A percentile compares a stretch with the other conserved stretches of the same genome.
Evolutionary conservation across 2,888 invertebrate species (phyloP).

Genomic region (Stenodera caucasica): DNA sequence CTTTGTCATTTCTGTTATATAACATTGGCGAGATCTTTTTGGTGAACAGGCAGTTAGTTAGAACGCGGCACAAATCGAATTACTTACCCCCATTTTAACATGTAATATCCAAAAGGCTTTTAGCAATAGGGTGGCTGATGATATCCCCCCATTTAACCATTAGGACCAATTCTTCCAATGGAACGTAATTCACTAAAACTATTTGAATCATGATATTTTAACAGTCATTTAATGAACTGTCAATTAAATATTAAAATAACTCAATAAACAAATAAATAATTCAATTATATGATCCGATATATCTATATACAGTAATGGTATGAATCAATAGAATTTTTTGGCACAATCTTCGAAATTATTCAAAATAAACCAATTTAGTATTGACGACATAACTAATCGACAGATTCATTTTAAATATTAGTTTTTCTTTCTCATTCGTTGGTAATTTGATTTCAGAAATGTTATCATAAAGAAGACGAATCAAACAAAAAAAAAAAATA

Average conservation of each 20-base stretch:
- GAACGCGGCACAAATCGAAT: constrained; percentile 54
- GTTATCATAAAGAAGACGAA: constrained; percentile 48
- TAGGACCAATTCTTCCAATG: constrained; percentile 42
- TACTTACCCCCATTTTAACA: constrained; percentile 58
- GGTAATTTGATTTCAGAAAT: constrained; percentile 52
- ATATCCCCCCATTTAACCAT: constrained; percentile 32
- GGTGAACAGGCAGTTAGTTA: constrained; percentile 37
- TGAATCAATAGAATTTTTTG: not conserved
- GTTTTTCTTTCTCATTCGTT: not conserved
- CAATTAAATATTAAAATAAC: not conserved
- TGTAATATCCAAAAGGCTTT: constrained; percentile 58
- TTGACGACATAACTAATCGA: constrained; percentile 21
- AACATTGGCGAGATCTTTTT: constrained; percentile 7
- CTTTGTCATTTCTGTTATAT: constrained; percentile 5
- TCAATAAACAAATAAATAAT: not conserved
- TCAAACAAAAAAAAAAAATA: not conserved
- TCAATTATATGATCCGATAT: not conserved
- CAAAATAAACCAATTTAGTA: constrained; percentile 19
- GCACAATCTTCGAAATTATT: constrained; percentile 16
- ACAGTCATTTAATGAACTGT: constrained; percentile 41
- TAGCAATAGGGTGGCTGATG: constrained; percentile 54
- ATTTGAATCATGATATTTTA: constrained; percentile 44
- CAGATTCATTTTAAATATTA: constrained; percentile 12
- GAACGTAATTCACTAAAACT: constrained; percentile 47
- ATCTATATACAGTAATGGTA: too few species aligned